A percentile compares a stretch with the other conserved stretches of the same genome.
phyloP scores from a whole-genome alignment of 2,888 invertebrate species.

The Cabera pusaria region DNA sequence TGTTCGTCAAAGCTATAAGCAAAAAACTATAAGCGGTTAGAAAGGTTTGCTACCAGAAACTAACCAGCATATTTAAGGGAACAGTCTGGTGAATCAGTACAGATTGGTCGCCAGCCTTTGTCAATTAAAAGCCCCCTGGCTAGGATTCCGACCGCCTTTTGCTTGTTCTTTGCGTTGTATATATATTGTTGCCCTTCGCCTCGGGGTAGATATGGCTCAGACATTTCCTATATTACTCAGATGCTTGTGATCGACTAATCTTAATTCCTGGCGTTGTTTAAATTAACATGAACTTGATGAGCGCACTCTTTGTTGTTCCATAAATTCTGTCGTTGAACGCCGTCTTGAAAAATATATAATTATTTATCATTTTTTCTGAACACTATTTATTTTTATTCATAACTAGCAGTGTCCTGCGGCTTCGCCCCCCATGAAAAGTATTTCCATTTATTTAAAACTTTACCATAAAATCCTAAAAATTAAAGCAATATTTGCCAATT shows the following conservation, averaged over 20 bases:
- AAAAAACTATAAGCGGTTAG: conserved; percentile 33
- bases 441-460: no score
- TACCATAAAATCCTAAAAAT: no score
- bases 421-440: no score
- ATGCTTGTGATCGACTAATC: conserved; percentile 60
- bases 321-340: no score
- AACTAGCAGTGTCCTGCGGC: no score
- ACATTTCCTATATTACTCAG: conserved; percentile 77
- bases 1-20: conserved; percentile 46
- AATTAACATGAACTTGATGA: conserved; percentile 65
- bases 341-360: no score
- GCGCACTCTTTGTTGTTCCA: conserved; percentile 5
- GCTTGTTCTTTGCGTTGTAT: conserved; percentile 67
- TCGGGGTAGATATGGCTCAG: conserved; percentile 66
- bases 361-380: no score
- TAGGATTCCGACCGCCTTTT: conserved; percentile 71
- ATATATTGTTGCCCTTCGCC: conserved; percentile 70
- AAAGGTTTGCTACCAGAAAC: conserved; percentile 40
- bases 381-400: no score
- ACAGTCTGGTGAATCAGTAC: conserved; percentile 56
- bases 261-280: conserved; percentile 62
- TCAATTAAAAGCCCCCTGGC: conserved; percentile 75
- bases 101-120: conserved; percentile 65
- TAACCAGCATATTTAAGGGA: conserved; percentile 66
- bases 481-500: no score